A percentile compares a stretch with the other conserved stretches of the same genome.
These are phyloP conservation scores for Bombus ignitus DNA, from an alignment of 1,140 invertebrate genomes.

Conservation along the genomic window DNA sequence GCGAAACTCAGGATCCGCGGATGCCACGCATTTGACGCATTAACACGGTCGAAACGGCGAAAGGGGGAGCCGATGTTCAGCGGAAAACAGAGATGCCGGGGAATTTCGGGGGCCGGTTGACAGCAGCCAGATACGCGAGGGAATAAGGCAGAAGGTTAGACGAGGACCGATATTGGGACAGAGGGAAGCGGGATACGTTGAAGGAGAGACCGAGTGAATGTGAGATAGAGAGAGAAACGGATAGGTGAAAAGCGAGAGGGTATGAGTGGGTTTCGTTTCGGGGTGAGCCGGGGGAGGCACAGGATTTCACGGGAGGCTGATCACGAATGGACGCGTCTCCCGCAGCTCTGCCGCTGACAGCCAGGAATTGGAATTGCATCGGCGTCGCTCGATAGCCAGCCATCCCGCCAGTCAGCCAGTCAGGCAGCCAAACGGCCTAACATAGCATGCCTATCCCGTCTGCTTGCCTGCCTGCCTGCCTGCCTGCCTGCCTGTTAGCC, in stretches of 20 bases:
- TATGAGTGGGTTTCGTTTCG: conserved; percentile 72
- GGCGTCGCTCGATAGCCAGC: conserved; percentile 82
- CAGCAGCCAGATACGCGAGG: conserved; percentile 50
- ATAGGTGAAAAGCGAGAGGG: conserved; percentile 48
- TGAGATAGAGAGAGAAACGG: conserved; percentile 1
- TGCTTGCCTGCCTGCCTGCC: conserved; percentile 23
- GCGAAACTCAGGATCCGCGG: conserved; percentile 44
- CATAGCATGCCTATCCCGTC: conserved; percentile 50
- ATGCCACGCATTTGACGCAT: conserved; percentile 68
- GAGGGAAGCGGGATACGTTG: not conserved
- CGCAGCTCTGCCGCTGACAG: conserved; percentile 83
- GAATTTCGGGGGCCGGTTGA: conserved; percentile 63
- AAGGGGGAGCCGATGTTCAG: conserved; percentile 63
- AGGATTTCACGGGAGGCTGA: conserved; percentile 81
- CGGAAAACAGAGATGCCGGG: conserved; percentile 60
- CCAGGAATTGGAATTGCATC: conserved; percentile 84
- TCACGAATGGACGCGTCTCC: conserved; percentile 83
- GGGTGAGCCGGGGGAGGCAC: conserved; percentile 75
- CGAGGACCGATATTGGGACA: conserved; percentile 15
- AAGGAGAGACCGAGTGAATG: conserved; percentile 15
- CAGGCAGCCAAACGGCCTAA: conserved; percentile 73
- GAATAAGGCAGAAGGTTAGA: conserved; percentile 55
- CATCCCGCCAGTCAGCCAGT: conserved; percentile 74
- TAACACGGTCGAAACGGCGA: conserved; percentile 62
- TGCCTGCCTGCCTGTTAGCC: not conserved